Conservation (phyloP, 2,888 invertebrate genomes). For the Epirrhoe tristata region DNA sequence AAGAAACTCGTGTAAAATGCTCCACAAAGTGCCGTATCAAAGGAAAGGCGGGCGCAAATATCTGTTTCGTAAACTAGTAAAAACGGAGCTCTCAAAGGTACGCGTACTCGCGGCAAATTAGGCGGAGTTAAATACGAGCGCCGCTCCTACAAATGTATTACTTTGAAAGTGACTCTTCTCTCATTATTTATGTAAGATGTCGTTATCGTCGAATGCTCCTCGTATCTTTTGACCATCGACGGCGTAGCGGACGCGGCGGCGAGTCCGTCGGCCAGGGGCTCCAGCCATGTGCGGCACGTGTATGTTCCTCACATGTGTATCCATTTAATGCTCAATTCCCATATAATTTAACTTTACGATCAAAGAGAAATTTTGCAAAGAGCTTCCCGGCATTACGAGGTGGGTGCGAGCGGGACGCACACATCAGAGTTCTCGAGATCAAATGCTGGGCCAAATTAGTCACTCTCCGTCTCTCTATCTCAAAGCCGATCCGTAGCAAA, state of each 20-base stretch:
- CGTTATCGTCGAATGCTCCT: constrained; percentile 76
- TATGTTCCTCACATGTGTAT: constrained; percentile 75
- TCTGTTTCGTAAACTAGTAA: constrained; percentile 86
- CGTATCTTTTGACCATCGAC: constrained; percentile 61
- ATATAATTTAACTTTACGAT: constrained; percentile 86
- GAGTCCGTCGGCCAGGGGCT: constrained; percentile 29
- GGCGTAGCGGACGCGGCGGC: constrained; percentile 36
- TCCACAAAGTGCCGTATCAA: constrained; percentile 85
- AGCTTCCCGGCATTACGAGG: constrained; percentile 79
- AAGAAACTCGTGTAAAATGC: constrained; percentile 86
- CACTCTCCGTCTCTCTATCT: constrained; percentile 86
- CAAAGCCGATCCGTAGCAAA: constrained; percentile 86
- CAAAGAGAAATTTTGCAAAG: constrained; percentile 85
- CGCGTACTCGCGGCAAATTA: constrained; percentile 84
- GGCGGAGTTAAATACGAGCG: constrained; percentile 84
- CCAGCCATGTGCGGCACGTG: constrained; percentile 29
- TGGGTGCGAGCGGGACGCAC: constrained; percentile 79
- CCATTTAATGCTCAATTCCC: constrained; percentile 85
- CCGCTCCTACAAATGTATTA: constrained; percentile 78
- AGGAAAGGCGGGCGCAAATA: constrained; percentile 85
- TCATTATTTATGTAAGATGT: constrained; percentile 82
- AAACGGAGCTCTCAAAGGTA: constrained; percentile 84
- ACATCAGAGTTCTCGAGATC: constrained; percentile 81
- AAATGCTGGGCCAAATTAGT: constrained; percentile 86
- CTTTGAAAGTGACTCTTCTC: constrained; percentile 78